Percentiles rank a stretch among this genome's conserved stretches.
These are phyloP conservation scores for Smithornis capensis DNA, from an alignment of 2,113 vertebrate genomes.

Conservation along the genomic window DNA sequence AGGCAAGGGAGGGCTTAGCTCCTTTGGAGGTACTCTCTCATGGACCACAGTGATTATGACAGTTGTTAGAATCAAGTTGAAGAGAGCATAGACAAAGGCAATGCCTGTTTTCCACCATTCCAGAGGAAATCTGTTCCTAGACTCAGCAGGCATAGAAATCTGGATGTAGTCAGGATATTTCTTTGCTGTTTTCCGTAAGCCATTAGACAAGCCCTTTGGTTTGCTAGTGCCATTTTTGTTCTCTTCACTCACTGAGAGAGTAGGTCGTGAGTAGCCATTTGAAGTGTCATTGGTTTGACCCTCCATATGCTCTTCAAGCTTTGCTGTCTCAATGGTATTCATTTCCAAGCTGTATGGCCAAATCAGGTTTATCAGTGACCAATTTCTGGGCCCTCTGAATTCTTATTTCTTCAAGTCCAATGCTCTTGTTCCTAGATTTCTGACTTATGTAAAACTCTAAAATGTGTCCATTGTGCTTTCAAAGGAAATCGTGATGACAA, in stretches of 20 bases:
- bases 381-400: neutral
- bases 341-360: constrained; percentile 63
- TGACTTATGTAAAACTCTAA: neutral
- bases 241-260: constrained; percentile 73
- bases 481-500: neutral
- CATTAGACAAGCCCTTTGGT: constrained; percentile 77
- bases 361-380: neutral
- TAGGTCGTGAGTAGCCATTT: constrained; percentile 61
- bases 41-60: constrained; percentile 97
- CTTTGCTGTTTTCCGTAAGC: constrained; percentile 82
- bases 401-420: neutral
- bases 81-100: constrained; percentile 89
- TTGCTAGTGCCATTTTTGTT: constrained; percentile 72
- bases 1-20: constrained; percentile 91
- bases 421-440: neutral
- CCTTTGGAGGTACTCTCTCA: constrained; percentile 95
- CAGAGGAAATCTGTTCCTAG: constrained; percentile 84
- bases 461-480: neutral
- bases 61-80: constrained; percentile 92
- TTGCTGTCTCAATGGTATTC: constrained; percentile 78
- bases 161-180: constrained; percentile 91
- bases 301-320: constrained; percentile 78
- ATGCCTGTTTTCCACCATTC: constrained; percentile 98
- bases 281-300: constrained; percentile 61
- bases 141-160: constrained; percentile 87